Evolutionary conservation across 2,797 vertebrate genomes (phyloP), one percentile per base, ranked within the genome.

Genomic region (Holocentrus rufus): DNA sequence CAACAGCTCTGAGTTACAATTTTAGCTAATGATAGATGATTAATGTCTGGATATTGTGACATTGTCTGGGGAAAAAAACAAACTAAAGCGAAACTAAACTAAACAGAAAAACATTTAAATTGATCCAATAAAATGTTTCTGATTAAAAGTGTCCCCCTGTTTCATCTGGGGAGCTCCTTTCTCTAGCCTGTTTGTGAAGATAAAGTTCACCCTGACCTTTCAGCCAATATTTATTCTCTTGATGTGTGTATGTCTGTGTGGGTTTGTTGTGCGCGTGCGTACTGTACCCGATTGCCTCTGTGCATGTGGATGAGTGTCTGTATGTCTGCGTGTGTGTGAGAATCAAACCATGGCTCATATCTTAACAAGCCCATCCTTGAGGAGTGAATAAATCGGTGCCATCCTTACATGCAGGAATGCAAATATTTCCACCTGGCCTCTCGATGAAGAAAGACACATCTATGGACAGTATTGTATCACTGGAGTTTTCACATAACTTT

Each of bases 171-270:
- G 69, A 81, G 87, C 89, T 74, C 50, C 85, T 83, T 89, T 90
- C 82, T 87, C 81, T 77, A 83, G 87, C 82, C 84, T 90, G 90
- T 86, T 87, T 89, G 84, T 90, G 88, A 92, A 93, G 93, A 92
- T 93, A 92, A 93, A 93, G 91, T 92, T 93, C 92, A 93, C 74
- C 74, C 84, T 90, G 92, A 93, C 90, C 91, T 93, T 92, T 94
- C 87, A 83, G 83, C 71, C 80, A 87, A 87, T 91, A 90, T 91
- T 92, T 92, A 88, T 90, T 90, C 90, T 92, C 90, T 92, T 93
- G 91, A 92, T 92, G 89, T 90, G 86, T 84, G 83, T 85, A 86
- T 88, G 80, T 83, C 80, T 76, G 85, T 44, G 66, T 73, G 76
- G 81, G 77, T 82, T 80, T 80, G 79, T 27, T 76, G 73, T 83